Evolutionary conservation across 2,797 vertebrate species (phyloP).

Genomic region (Echeneis naucrates): DNA sequence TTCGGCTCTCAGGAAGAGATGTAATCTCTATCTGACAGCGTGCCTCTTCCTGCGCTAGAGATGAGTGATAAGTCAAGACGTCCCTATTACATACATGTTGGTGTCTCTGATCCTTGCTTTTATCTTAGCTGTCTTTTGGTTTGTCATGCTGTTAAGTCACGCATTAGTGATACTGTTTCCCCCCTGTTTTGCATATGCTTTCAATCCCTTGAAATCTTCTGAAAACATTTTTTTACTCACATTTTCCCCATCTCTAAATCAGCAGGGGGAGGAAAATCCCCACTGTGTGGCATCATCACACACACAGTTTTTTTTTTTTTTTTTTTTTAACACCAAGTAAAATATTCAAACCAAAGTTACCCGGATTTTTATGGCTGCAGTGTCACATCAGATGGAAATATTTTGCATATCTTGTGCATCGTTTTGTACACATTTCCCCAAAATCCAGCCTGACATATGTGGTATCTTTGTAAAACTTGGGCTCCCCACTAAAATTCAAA

Average conservation of each 20-base stretch:
- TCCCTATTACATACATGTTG: slow-evolving; percentile 1
- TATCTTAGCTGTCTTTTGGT: neutral
- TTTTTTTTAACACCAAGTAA: neutral
- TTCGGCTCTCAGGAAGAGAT: slow-evolving; percentile 38
- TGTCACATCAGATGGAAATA: slow-evolving; percentile 15
- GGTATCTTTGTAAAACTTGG: slow-evolving; percentile 35
- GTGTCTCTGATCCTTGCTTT: neutral
- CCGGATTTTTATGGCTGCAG: neutral
- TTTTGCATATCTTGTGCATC: neutral
- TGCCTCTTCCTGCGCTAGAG: slow-evolving; percentile 11
- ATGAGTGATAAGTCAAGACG: slow-evolving; percentile 35
- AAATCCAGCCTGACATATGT: slow-evolving; percentile 29
- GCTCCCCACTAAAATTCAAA: slow-evolving; percentile 30
- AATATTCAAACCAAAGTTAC: neutral
- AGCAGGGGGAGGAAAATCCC: neutral
- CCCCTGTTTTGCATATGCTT: neutral
- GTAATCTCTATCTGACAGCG: slow-evolving; percentile 24
- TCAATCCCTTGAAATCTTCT: neutral
- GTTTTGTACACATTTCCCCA: neutral
- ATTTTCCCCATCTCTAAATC: neutral
- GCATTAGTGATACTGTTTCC: neutral
- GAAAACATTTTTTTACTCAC: neutral
- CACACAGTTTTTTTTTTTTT: neutral
- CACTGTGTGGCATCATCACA: neutral
- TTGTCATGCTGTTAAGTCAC: slow-evolving; percentile 2